A percentile compares a stretch with the other conserved stretches of the same genome.
Evolutionary conservation across 1,140 invertebrate species (phyloP).

Genomic region (Ostrea edulis): DNA sequence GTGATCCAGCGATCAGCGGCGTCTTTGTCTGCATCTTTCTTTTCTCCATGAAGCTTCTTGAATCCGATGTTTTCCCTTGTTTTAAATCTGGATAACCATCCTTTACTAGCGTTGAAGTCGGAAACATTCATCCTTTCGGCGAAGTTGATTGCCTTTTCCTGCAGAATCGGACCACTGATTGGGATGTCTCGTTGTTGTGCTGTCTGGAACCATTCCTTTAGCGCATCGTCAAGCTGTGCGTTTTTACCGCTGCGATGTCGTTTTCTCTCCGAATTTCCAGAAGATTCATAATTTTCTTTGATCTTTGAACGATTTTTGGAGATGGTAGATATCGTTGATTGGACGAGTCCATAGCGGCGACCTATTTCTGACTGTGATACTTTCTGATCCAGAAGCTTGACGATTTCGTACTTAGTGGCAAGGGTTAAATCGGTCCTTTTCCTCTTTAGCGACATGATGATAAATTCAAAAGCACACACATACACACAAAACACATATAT

Average conservation of each 20-base stretch:
- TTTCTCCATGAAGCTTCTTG: background rate
- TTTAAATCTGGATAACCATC: slow-evolving; percentile 71
- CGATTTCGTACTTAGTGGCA: background rate
- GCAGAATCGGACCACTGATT: slow-evolving; percentile 64
- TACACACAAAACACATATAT: too few species aligned
- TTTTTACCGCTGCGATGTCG: slow-evolving; percentile 37
- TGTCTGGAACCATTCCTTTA: slow-evolving; percentile 51
- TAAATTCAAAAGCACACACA: background rate
- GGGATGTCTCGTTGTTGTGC: slow-evolving; percentile 48
- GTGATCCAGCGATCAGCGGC: slow-evolving; percentile 38
- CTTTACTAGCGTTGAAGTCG: slow-evolving; percentile 72
- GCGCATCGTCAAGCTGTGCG: slow-evolving; percentile 36
- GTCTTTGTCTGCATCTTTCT: background rate
- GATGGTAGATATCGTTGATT: slow-evolving; percentile 2
- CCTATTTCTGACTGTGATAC: slow-evolving; percentile 10
- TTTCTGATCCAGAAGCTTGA: slow-evolving; percentile 24
- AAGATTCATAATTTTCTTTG: slow-evolving; percentile 29
- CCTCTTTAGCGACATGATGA: background rate
- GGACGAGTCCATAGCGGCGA: background rate
- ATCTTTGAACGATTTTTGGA: background rate
- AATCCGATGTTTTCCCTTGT: slow-evolving; percentile 38
- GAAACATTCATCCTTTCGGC: slow-evolving; percentile 63
- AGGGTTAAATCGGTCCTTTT: slow-evolving; percentile 30
- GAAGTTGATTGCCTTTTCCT: slow-evolving; percentile 65
- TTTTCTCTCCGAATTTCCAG: slow-evolving; percentile 45